Evolutionary conservation across 2,888 invertebrate genomes (phyloP), one percentile per base, ranked within the genome.

Genomic region (Acanthococcus lagerstroemiae): DNA sequence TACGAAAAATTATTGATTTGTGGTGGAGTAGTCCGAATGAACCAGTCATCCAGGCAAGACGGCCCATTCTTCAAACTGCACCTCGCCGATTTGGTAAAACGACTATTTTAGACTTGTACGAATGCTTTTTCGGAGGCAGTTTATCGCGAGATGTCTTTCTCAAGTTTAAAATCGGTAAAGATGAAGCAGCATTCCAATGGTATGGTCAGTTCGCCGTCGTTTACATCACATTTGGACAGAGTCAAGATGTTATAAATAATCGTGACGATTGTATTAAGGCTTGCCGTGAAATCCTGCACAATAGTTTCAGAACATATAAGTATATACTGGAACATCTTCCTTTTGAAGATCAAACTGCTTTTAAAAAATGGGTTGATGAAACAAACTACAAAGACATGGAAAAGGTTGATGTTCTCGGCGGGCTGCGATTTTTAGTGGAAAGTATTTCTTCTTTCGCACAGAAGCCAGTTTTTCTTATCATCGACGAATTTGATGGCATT

Each of bases 181-280:
- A 48, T n/a, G 48, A 6, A 6, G n/a, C 5, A 17, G 48, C 48
- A n/a, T n/a, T 48, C 9, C 48, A 9, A 9, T 48, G 48, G 48
- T 48, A 48, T n/a, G n/a, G n/a, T 48, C 6, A n/a, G 48, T 48
- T 48, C n/a, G n/a, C 48, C 48, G 48, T 48, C n/a, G 17, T 48
- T 48, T 48, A 9, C 19, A n/a, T 48, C 48, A 48, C 48, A 48
- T 48, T 48, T 48, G 48, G 48, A 9, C 15, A 48, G 9, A 9
- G 48, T 48, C 6, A 19, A 48, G 48, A 48, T 48, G n/a, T 48
- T 48, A 48, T 48, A 5, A 48, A 17, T 9, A 48, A 6, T 9
- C 48, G 48, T 19, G 48, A 48, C n/a, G 48, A 48, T 48, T 48
- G 48, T n/a, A 19, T 48, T 48, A 15, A 7, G n/a, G 6, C 48